A percentile compares a stretch with the other conserved stretches of the same genome.
Conservation (phyloP, 2,113 vertebrate species). For the Oenanthe oenanthe region DNA sequence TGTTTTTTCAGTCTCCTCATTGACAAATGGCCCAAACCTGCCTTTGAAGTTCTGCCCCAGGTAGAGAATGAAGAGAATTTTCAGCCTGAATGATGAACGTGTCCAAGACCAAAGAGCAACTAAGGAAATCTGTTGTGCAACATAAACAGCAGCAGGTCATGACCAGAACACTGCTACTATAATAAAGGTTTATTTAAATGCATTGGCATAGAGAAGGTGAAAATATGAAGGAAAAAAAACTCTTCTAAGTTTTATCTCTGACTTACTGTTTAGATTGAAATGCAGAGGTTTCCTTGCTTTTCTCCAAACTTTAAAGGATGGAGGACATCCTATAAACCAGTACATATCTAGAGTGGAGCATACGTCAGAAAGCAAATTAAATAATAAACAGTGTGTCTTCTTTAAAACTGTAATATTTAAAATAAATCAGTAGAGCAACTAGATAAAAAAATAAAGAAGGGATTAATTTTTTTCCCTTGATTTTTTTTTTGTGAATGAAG, state of each 20-base stretch:
- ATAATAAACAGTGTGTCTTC: background rate
- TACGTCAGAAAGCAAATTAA: rapidly evolving
- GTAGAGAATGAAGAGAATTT: background rate
- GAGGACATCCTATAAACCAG: rapidly evolving
- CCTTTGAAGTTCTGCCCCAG: background rate
- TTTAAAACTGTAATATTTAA: background rate
- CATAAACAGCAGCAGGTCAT: background rate
- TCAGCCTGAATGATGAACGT: background rate
- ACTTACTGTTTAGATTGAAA: background rate
- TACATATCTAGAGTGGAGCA: background rate
- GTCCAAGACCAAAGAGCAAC: background rate
- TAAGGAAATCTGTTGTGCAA: background rate
- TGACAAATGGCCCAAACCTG: background rate
- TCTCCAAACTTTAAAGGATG: background rate
- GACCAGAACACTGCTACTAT: background rate
- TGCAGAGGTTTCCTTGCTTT: background rate
- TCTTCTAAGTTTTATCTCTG: background rate
- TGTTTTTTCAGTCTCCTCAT: background rate
- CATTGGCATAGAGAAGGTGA: background rate
- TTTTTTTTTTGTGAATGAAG: background rate
- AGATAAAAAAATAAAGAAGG: background rate
- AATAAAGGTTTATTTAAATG: background rate
- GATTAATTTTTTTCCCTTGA: rapidly evolving
- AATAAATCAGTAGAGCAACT: background rate
- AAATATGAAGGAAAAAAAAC: background rate